These are phyloP conservation scores for Agelas oroides DNA, from an alignment of 37 sponge, comb jelly and placozoan species.

Conservation along the genomic window DNA sequence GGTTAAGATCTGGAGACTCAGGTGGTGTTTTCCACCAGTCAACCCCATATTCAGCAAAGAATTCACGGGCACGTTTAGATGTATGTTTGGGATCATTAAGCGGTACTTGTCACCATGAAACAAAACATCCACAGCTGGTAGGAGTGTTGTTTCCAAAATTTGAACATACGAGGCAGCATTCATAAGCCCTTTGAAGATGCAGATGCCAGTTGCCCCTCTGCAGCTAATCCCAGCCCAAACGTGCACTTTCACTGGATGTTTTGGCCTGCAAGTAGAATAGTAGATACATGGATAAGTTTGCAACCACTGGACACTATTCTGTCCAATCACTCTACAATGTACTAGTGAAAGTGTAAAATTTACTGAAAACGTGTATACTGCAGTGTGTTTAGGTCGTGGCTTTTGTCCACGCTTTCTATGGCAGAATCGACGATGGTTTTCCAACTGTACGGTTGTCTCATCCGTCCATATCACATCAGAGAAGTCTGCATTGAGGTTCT, in stretches of 20 bases:
- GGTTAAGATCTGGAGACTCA: too few species aligned
- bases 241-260: slow-evolving; percentile 17
- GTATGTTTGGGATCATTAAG: too few species aligned
- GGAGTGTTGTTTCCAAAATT: too few species aligned
- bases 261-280: neutral
- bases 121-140: too few species aligned
- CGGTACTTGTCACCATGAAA: too few species aligned
- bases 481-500: slow-evolving; percentile 4
- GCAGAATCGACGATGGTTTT: slow-evolving; percentile 35
- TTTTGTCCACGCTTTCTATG: slow-evolving; percentile 22
- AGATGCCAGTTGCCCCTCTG: neutral
- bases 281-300: neutral
- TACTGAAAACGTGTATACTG: too few species aligned
- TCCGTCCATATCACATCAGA: slow-evolving; percentile 47
- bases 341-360: too few species aligned
- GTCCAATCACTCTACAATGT: too few species aligned
- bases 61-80: too few species aligned
- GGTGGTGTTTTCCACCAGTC: too few species aligned
- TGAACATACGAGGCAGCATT: neutral
- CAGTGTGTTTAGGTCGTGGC: slow-evolving; percentile 24
- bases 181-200: slow-evolving; percentile 14
- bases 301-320: too few species aligned
- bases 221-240: slow-evolving; percentile 26
- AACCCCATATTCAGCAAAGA: too few species aligned
- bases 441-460: slow-evolving; percentile 41